These are phyloP conservation scores for Epizoanthus rinbou DNA, from an alignment of 92 coral and sea anemone genomes.

Conservation along the genomic window DNA sequence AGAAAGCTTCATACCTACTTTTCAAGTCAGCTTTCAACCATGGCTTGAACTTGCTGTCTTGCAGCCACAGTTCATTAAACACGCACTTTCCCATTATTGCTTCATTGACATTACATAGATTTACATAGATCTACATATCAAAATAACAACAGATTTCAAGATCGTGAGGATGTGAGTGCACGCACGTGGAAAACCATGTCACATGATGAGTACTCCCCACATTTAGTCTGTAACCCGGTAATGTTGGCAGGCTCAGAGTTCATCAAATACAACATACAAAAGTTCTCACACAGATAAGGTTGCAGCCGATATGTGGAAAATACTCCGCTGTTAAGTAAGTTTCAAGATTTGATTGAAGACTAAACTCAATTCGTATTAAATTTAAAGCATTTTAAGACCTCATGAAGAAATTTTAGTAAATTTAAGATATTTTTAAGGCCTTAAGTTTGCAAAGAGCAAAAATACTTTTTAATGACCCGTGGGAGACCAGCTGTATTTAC, in stretches of 20 bases:
- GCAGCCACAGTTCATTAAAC: neutral
- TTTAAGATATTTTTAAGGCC: constrained; percentile 18
- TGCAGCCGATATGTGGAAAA: constrained; percentile 11
- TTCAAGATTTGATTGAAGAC: constrained; percentile 22
- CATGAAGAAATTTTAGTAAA: constrained; percentile 4
- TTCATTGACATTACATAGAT: neutral
- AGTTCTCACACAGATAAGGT: constrained; percentile 7
- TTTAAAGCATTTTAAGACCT: constrained; percentile 6
- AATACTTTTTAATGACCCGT: neutral
- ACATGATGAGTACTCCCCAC: no score
- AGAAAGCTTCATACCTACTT: no score
- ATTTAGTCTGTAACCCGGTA: no score
- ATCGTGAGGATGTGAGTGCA: no score
- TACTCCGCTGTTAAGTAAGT: constrained; percentile 7
- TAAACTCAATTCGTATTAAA: constrained; percentile 4
- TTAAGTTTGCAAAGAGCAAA: neutral
- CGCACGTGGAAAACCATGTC: no score
- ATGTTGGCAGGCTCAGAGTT: constrained; percentile 29
- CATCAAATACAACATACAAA: constrained; percentile 10
- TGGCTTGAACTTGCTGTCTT: neutral
- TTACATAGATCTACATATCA: no score
- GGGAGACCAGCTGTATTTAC: no score
- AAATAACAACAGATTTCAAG: no score
- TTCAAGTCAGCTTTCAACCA: neutral
- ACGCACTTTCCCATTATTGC: constrained; percentile 1